These are phyloP conservation scores for Callyntrura guangdongensis DNA, from an alignment of 2,888 invertebrate species.

Conservation along the genomic window DNA sequence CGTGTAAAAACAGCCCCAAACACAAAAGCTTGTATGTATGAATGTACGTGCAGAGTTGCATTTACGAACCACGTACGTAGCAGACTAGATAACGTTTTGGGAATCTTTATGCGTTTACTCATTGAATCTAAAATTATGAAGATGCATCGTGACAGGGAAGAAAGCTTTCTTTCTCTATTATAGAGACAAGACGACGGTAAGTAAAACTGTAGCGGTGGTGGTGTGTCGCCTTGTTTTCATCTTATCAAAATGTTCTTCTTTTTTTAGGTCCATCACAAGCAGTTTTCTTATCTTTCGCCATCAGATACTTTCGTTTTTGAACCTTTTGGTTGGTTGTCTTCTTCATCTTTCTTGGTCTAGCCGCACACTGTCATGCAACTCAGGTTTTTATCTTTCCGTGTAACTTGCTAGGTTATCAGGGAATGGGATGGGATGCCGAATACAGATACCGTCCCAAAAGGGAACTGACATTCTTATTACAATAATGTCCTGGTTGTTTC, in stretches of 20 bases:
- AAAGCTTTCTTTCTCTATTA: background rate
- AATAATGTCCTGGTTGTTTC: background rate
- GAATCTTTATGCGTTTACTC: too few relatives aligned
- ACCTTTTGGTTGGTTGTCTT: background rate
- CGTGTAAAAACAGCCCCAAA: background rate
- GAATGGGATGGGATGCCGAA: slow-evolving; percentile 61
- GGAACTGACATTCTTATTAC: slow-evolving; percentile 57
- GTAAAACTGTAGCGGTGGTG: slow-evolving; percentile 1
- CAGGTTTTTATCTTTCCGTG: slow-evolving; percentile 59
- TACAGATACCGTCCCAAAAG: slow-evolving; percentile 48
- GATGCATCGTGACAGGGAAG: background rate
- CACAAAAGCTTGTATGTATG: background rate
- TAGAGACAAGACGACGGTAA: slow-evolving; percentile 3
- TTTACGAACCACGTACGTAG: too few relatives aligned
- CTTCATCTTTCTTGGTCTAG: slow-evolving; percentile 22
- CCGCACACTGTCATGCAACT: slow-evolving; percentile 13
- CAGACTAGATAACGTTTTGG: too few relatives aligned
- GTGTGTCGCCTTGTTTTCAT: background rate
- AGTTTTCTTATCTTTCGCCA: slow-evolving; percentile 31
- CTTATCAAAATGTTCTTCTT: slow-evolving; percentile 15
- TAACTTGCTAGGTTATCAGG: slow-evolving; percentile 31
- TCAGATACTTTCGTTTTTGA: slow-evolving; percentile 13
- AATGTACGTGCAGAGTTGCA: too few relatives aligned
- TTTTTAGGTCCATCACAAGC: slow-evolving; percentile 13
- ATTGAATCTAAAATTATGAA: too few relatives aligned